Conservation (phyloP, 2,888 invertebrate genomes). For the Tolmerus cingulatus region DNA sequence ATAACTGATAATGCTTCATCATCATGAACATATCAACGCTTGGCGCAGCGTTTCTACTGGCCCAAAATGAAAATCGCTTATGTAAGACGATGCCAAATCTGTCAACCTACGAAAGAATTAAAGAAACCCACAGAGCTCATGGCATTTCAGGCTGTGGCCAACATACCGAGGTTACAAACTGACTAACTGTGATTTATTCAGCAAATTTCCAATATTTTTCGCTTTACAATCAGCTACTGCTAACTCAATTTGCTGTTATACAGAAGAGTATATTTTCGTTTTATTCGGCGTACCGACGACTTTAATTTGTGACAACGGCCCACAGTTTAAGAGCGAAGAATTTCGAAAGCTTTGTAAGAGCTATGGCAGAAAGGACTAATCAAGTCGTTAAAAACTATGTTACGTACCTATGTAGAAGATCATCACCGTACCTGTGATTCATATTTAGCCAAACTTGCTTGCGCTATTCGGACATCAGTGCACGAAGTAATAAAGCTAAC, state of each 20-base stretch:
- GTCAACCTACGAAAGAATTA: background rate
- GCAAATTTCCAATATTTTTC: conserved; percentile 43
- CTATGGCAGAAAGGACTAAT: too few species aligned
- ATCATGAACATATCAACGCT: conserved; percentile 21
- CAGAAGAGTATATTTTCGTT: too few species aligned
- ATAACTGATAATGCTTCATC: conserved; percentile 14
- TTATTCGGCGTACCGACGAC: too few species aligned
- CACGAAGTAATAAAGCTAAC: background rate
- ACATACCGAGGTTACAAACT: background rate
- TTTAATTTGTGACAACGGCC: too few species aligned
- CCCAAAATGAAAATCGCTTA: background rate
- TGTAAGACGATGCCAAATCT: background rate
- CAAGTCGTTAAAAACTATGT: too few species aligned
- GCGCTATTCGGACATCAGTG: background rate
- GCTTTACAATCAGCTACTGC: conserved; percentile 24
- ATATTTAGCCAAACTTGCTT: background rate
- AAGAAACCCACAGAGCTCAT: background rate
- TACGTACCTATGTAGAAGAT: too few species aligned
- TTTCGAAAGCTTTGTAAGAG: too few species aligned
- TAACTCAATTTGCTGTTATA: too few species aligned
- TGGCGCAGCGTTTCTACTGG: background rate
- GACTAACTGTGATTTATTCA: conserved; percentile 42
- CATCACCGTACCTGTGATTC: too few species aligned
- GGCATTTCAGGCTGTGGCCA: background rate
- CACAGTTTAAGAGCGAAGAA: too few species aligned